Evolutionary conservation across 2,797 vertebrate genomes (phyloP).

Genomic region (Synanceia verrucosa): DNA sequence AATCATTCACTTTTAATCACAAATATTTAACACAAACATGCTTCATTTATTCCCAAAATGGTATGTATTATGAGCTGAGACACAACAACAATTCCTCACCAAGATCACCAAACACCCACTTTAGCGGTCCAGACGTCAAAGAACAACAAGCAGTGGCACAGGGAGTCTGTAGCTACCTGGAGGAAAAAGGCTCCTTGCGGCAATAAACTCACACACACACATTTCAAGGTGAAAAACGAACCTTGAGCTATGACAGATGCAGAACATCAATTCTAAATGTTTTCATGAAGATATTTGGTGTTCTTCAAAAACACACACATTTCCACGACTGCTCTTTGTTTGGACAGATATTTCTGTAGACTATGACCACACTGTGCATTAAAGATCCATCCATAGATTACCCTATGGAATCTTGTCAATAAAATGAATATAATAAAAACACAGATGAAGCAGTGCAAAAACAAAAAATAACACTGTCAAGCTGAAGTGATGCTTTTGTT

Average conservation of each 20-base stretch:
- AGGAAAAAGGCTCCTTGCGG: too few species aligned
- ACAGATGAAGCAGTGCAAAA: not conserved
- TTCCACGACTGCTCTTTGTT: too few species aligned
- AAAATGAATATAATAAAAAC: not conserved
- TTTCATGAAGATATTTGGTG: too few species aligned
- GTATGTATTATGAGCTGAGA: not conserved
- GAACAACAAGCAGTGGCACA: not conserved
- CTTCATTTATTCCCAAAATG: not conserved
- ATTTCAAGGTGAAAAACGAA: not conserved
- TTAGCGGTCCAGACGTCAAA: not conserved
- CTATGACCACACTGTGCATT: too few species aligned
- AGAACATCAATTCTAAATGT: not conserved
- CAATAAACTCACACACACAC: not conserved
- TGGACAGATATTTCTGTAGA: too few species aligned
- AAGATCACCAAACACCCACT: not conserved
- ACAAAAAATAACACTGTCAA: not conserved
- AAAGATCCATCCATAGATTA: too few species aligned
- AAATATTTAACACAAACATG: slow-evolving; percentile 5
- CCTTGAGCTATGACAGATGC: not conserved
- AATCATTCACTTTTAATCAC: slow-evolving; percentile 1
- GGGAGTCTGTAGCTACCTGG: not conserved
- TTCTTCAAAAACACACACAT: too few species aligned
- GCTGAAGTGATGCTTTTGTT: not conserved
- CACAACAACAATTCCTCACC: slow-evolving; percentile 1
- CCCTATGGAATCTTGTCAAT: not conserved